Conservation (phyloP, 2,113 vertebrate genomes). For the Globicephala melas region DNA sequence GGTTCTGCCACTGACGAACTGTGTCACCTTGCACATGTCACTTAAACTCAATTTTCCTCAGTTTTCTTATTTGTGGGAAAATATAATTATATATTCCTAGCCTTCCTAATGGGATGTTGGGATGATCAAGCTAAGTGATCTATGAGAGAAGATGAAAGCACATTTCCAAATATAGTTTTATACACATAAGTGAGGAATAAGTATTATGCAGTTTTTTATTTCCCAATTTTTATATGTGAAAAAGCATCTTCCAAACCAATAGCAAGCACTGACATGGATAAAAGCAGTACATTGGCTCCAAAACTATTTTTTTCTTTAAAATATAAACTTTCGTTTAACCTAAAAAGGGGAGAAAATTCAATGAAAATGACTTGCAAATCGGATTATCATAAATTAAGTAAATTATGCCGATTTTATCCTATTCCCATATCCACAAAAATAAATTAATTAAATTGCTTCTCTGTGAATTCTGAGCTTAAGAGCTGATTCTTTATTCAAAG, state of each 20-base stretch:
- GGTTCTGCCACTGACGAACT: background rate
- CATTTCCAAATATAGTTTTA: constrained; percentile 57
- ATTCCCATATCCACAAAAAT: background rate
- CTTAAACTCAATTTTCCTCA: background rate
- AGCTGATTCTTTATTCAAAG: constrained; percentile 12
- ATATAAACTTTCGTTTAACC: background rate
- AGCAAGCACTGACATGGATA: background rate
- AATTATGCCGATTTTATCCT: background rate
- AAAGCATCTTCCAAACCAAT: background rate
- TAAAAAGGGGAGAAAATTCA: background rate
- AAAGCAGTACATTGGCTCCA: background rate
- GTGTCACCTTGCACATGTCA: background rate
- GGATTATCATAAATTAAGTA: constrained; percentile 9
- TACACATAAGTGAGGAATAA: background rate
- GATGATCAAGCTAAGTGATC: background rate
- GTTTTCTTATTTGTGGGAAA: background rate
- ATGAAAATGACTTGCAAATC: background rate
- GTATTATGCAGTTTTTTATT: background rate
- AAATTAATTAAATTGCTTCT: constrained; percentile 21
- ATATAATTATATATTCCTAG: background rate
- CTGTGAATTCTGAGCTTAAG: constrained; percentile 5
- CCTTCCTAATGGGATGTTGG: background rate
- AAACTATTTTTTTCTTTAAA: constrained; percentile 26
- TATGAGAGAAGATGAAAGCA: constrained; percentile 59
- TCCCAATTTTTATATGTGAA: constrained; percentile 32